A percentile compares a stretch with the other conserved stretches of the same genome.
Evolutionary conservation across 1,140 invertebrate species (phyloP).

Genomic region (Venustaconcha ellipsiformis): DNA sequence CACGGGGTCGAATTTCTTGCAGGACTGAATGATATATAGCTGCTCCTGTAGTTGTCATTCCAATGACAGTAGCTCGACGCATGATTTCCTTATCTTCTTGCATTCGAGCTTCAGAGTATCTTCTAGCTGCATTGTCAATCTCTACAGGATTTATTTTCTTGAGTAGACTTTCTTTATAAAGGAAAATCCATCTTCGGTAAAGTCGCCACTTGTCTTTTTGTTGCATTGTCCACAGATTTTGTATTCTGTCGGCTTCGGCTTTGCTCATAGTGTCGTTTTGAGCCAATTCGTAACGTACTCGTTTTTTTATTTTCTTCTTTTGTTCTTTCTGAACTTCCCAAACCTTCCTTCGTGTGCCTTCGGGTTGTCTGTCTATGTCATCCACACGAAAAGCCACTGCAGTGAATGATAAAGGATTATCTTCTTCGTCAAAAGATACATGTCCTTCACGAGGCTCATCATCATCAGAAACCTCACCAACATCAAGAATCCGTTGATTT

Average conservation of each 20-base stretch:
- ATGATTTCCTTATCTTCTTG: constrained; percentile 61
- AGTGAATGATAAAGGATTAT: background rate
- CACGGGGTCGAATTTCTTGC: constrained; percentile 46
- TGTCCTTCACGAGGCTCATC: background rate
- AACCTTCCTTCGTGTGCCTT: background rate
- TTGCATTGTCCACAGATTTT: constrained; percentile 55
- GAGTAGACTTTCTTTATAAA: constrained; percentile 36
- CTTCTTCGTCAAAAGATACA: constrained; percentile 11
- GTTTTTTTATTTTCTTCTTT: constrained; percentile 29
- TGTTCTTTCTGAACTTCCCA: constrained; percentile 19
- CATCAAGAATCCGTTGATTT: constrained; percentile 21
- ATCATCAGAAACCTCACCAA: constrained; percentile 2
- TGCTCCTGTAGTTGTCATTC: constrained; percentile 66
- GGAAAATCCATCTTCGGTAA: constrained; percentile 60
- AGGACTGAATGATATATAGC: constrained; percentile 52
- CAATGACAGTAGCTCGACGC: constrained; percentile 57
- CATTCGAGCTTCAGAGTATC: constrained; percentile 47
- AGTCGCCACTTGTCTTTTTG: constrained; percentile 61
- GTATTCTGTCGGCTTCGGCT: constrained; percentile 32
- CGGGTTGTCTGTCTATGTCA: constrained; percentile 16
- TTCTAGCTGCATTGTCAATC: constrained; percentile 32
- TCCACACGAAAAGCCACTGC: constrained; percentile 22
- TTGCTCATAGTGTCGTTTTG: constrained; percentile 34
- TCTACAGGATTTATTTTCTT: constrained; percentile 35
- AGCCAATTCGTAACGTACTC: constrained; percentile 14